Conservation (phyloP, 1,140 invertebrate genomes). For the Temnothorax longispinosus region DNA sequence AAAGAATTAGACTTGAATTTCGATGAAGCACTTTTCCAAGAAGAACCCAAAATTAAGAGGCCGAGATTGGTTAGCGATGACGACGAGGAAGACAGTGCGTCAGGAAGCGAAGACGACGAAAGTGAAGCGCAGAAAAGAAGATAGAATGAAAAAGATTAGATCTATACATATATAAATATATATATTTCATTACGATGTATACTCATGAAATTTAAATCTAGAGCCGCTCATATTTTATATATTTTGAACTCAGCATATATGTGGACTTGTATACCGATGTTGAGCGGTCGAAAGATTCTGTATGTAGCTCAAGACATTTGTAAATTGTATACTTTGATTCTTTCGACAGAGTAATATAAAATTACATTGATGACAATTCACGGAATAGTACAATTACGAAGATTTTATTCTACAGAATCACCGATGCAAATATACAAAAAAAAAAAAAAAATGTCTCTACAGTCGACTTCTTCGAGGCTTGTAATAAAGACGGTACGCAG, state of each 20-base stretch:
- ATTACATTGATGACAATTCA: constrained; percentile 19
- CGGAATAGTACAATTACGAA: constrained; percentile 27
- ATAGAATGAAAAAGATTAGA: constrained; percentile 66
- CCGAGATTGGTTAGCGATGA: constrained; percentile 71
- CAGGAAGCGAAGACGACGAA: constrained; percentile 65
- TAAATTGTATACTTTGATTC: constrained; percentile 61
- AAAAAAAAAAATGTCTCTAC: constrained; percentile 9
- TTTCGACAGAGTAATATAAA: constrained; percentile 28
- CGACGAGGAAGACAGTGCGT: constrained; percentile 71
- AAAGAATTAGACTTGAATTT: constrained; percentile 88
- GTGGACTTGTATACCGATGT: constrained; percentile 45
- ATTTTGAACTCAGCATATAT: constrained; percentile 47
- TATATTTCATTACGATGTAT: constrained; percentile 47
- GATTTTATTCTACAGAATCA: constrained; percentile 25
- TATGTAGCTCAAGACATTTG: constrained; percentile 26
- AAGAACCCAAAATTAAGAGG: constrained; percentile 78
- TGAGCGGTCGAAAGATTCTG: constrained; percentile 46
- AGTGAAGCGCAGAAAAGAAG: constrained; percentile 67
- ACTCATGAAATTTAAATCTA: constrained; percentile 56
- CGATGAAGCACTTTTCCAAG: constrained; percentile 76
- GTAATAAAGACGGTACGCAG: constrained; percentile 76
- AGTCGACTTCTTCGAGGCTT: constrained; percentile 63
- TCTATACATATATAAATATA: constrained; percentile 4
- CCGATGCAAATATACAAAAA: not conserved
- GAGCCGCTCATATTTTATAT: constrained; percentile 62